These are phyloP conservation scores for Miniopterus natalensis DNA, from an alignment of 2,113 vertebrate species.

Conservation along the genomic window DNA sequence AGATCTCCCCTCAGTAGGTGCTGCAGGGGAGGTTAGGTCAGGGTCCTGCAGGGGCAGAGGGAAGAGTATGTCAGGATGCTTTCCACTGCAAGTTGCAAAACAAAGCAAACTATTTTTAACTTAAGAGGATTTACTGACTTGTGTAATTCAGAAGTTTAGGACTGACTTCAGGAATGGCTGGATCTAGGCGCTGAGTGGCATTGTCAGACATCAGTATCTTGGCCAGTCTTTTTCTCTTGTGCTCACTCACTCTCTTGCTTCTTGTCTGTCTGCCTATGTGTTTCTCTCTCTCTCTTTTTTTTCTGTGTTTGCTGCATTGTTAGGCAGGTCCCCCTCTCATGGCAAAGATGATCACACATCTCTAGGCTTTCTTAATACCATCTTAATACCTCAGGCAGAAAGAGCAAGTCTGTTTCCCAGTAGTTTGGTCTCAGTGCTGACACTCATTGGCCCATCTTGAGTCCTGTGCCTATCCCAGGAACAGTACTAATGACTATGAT, in stretches of 20 bases:
- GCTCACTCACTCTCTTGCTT: neutral
- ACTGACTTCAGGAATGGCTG: neutral
- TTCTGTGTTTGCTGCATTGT: neutral
- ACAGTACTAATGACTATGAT: neutral
- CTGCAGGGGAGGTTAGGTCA: neutral
- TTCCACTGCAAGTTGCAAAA: neutral
- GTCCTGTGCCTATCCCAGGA: neutral
- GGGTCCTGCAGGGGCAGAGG: neutral
- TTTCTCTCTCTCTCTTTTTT: neutral
- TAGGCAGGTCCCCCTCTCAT: neutral
- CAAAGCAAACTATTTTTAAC: neutral
- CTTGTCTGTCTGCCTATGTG: neutral
- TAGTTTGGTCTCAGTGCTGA: neutral
- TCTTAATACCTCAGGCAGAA: neutral
- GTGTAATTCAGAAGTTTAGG: neutral
- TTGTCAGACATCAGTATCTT: neutral
- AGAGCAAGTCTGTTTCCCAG: neutral
- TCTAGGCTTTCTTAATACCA: neutral
- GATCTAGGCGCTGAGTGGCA: neutral
- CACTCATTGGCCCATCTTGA: neutral
- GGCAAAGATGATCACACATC: neutral
- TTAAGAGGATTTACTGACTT: neutral
- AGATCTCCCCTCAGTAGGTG: neutral
- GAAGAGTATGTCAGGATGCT: neutral
- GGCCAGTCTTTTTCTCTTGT: neutral